Evolutionary conservation across 2,113 vertebrate genomes (phyloP), one percentile per base, ranked within the genome.

Genomic region (Pygoscelis antarcticus): DNA sequence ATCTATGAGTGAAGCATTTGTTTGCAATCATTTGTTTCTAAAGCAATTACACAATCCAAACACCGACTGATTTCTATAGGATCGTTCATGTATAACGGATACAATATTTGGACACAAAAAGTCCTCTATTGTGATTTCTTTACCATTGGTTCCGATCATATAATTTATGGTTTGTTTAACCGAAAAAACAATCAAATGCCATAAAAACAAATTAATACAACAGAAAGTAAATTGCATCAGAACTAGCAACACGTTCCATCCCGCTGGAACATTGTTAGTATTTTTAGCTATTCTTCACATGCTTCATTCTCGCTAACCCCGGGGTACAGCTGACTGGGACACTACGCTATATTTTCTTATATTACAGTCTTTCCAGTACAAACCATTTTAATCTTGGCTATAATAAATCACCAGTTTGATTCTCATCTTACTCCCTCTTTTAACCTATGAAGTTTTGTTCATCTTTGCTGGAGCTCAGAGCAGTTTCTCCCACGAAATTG

Each of bases 381-480:
- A 91, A 94, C 70, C 51, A 77, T 88, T 94, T 86, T 87, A 94
- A 95, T 93, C 81, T 94, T n/a, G 8, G 42, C 42, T 85, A 77
- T 69, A 83, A 89, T 46, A 94, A 90, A 95, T 74, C 64, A 92
- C 25, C 29, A 47, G 57, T 46, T 87, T 77, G 79, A 90, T 64
- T 89, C 62, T 93, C 72, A 87, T 76, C 52, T 82, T 89, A 60
- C 49, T 72, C 17, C 32, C 19, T 79, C 68, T 89, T 93, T 87
- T 83, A 72, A 96, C 83, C 83, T 87, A 32, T 51, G 74, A 96
- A 54, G n/a, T 89, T 91, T 60, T 96, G 83, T 55, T 97, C 78
- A 77, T 74, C 78, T 96, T 95, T 77, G 66, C 77, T 87, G 84
- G 38, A 89, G 62, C 89, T 93, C 83, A 54, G 58, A 72, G 74